Percentiles rank a stretch among this genome's conserved stretches.
phyloP scores from a whole-genome alignment of 1,140 invertebrate genomes.

The Pemphigus obesinymphae region DNA sequence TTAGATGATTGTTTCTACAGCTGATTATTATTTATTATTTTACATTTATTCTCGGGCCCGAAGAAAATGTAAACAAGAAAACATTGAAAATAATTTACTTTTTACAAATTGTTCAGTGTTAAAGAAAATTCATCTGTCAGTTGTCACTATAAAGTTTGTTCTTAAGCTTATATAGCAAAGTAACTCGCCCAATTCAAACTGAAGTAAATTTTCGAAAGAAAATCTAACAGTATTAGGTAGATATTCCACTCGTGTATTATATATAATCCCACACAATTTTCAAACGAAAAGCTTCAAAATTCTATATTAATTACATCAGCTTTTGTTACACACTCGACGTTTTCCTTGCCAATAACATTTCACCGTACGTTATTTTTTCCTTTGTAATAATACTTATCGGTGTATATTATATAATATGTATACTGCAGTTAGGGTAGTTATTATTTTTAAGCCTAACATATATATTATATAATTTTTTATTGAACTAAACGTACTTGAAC shows the following conservation, averaged over 20 bases:
- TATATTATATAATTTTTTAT: not conserved
- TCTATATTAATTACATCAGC: not conserved
- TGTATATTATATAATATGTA: not conserved
- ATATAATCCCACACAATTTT: not conserved
- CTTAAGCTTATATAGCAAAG: too few species aligned
- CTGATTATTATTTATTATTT: not conserved
- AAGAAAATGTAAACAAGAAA: not conserved
- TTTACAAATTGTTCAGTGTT: not conserved
- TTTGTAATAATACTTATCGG: not conserved
- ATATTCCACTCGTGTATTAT: too few species aligned
- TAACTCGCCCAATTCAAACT: too few species aligned
- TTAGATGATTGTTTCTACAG: not conserved
- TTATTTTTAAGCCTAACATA: not conserved
- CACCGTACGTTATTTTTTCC: not conserved
- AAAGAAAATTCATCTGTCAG: not conserved
- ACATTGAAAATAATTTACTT: not conserved
- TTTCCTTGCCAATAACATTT: not conserved
- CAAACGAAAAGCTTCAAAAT: not conserved
- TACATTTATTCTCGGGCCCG: too few species aligned
- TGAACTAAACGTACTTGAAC: conserved; percentile 76
- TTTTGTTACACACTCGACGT: not conserved
- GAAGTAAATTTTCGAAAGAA: too few species aligned
- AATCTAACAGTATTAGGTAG: too few species aligned
- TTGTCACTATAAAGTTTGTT: too few species aligned
- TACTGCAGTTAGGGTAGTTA: not conserved